Conservation (phyloP, 1,140 invertebrate genomes). For the Dendroctonus valens region DNA sequence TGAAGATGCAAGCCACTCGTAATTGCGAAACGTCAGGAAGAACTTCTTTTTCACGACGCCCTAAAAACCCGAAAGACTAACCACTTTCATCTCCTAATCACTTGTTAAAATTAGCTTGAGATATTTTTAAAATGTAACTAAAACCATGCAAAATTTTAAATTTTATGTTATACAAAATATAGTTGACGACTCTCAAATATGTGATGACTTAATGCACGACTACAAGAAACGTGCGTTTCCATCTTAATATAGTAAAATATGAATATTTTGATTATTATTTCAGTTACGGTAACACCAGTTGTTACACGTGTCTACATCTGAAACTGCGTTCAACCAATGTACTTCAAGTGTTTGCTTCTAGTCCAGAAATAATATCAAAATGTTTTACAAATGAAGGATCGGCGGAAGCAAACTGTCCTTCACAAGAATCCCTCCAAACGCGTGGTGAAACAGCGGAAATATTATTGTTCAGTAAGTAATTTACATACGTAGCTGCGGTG, state of each 20-base stretch:
- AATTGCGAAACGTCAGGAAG: no score
- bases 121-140: no score
- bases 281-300: constrained; percentile 56
- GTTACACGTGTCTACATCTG: constrained; percentile 64
- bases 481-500: constrained; percentile 24
- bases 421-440: constrained; percentile 51
- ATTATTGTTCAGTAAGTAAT: constrained; percentile 57
- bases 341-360: constrained; percentile 63
- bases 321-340: constrained; percentile 62
- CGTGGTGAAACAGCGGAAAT: constrained; percentile 53
- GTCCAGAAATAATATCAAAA: constrained; percentile 54
- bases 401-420: constrained; percentile 61
- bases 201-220: no score
- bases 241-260: neutral
- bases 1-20: no score
- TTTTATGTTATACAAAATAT: no score
- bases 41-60: no score
- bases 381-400: constrained; percentile 64
- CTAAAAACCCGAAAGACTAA: no score
- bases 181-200: no score
- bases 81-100: no score
- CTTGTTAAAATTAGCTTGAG: no score
- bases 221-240: neutral
- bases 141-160: no score
- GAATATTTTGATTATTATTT: constrained; percentile 20